Conservation (phyloP, 64 coral and sea anemone genomes). For the Dendronephthya gigantea region DNA sequence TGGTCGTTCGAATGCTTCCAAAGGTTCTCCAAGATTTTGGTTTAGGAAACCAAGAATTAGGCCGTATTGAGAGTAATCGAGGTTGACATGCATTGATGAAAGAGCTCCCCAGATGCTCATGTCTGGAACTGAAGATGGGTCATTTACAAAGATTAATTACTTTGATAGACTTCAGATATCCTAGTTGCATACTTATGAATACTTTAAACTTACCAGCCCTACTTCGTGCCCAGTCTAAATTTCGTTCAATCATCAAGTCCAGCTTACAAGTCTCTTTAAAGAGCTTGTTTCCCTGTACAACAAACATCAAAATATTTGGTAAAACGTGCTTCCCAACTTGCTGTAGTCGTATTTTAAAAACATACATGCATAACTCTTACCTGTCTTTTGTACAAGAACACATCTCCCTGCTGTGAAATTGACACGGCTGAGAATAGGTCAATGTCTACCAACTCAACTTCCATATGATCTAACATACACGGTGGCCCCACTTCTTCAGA, state of each 20-base stretch:
- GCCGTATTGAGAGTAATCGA: conserved; percentile 92
- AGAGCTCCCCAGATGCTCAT: conserved; percentile 68
- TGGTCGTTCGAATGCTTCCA: conserved; percentile 90
- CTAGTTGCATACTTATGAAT: too few species aligned
- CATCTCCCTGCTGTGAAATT: background rate
- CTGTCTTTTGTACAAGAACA: conserved; percentile 74
- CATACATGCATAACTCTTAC: too few species aligned
- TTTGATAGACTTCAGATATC: too few species aligned
- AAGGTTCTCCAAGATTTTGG: conserved; percentile 83
- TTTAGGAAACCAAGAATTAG: conserved; percentile 81
- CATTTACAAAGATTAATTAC: background rate
- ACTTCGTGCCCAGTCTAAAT: conserved; percentile 90
- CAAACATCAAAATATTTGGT: too few species aligned
- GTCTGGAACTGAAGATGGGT: conserved; percentile 69
- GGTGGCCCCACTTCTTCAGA: background rate
- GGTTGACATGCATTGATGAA: conserved; percentile 65
- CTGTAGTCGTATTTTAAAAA: too few species aligned
- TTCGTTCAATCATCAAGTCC: conserved; percentile 65
- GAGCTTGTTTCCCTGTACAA: conserved; percentile 57
- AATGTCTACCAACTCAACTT: conserved; percentile 81
- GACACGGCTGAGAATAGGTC: conserved; percentile 82
- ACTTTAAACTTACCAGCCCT: conserved; percentile 46
- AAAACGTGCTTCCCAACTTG: too few species aligned
- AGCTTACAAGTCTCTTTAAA: conserved; percentile 86
- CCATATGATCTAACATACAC: conserved; percentile 67